A percentile compares a stretch with the other conserved stretches of the same genome.
These are phyloP conservation scores for Myotis yumanensis DNA, from an alignment of 2,113 vertebrate species.

Conservation along the genomic window DNA sequence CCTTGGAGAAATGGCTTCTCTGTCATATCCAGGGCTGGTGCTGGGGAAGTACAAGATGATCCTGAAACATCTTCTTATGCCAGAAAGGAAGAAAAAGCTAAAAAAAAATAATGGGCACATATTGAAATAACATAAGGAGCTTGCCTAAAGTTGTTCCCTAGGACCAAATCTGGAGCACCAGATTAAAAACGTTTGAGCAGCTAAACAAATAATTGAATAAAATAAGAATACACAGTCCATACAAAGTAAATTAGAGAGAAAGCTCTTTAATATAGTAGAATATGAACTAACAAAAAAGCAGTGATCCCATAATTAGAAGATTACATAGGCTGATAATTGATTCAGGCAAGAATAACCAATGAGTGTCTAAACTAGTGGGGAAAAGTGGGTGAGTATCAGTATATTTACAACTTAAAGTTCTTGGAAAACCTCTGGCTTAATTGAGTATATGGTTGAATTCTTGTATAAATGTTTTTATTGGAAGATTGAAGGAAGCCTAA, in stretches of 20 bases:
- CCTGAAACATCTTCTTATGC: neutral
- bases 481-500: slow-evolving; percentile 22
- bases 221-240: neutral
- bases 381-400: neutral
- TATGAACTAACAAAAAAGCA: neutral
- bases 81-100: neutral
- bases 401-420: neutral
- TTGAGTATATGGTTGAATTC: neutral
- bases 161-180: neutral
- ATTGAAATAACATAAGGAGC: neutral
- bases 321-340: neutral
- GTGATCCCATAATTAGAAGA: neutral
- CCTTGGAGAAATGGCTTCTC: neutral
- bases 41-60: neutral
- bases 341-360: slow-evolving; percentile 15
- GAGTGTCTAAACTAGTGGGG: neutral
- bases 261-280: neutral
- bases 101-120: neutral
- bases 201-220: neutral
- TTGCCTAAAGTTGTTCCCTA: neutral
- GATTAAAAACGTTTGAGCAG: neutral
- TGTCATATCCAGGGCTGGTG: neutral
- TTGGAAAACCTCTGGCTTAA: neutral
- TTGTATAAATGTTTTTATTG: neutral
- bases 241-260: neutral